These are phyloP conservation scores for Sphaeridia pumilis DNA, from an alignment of 2,888 invertebrate genomes.

Conservation along the genomic window DNA sequence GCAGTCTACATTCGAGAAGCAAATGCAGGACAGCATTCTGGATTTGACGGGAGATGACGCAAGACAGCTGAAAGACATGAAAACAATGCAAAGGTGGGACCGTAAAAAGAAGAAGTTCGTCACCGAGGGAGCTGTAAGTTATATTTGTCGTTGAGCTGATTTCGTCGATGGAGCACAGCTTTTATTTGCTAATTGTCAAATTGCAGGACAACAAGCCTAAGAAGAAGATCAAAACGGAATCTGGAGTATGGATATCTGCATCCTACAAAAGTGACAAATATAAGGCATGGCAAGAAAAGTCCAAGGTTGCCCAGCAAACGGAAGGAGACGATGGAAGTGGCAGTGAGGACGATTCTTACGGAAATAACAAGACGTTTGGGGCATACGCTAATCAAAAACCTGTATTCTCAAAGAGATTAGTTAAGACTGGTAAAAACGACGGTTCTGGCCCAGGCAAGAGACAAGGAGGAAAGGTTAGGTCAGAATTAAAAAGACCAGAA, in stretches of 20 bases:
- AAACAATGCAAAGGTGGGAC: conserved; percentile 68
- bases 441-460: conserved; percentile 10
- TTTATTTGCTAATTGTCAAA: conserved; percentile 7
- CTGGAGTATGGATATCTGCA: conserved; percentile 86
- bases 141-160: conserved; percentile 7
- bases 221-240: conserved; percentile 83
- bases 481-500: conserved; percentile 53
- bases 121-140: conserved; percentile 44
- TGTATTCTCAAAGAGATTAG: conserved; percentile 26
- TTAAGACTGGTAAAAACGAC: conserved; percentile 25
- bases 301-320: conserved; percentile 44
- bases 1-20: conserved; percentile 59
- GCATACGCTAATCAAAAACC: conserved; percentile 16
- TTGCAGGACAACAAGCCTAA: conserved; percentile 47
- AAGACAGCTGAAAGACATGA: conserved; percentile 49
- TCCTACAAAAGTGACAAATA: conserved; percentile 86
- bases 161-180: no score
- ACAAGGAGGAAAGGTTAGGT: conserved; percentile 14
- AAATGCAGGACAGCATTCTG: conserved; percentile 65
- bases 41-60: conserved; percentile 75
- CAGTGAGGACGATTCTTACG: conserved; percentile 36
- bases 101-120: conserved; percentile 93
- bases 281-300: conserved; percentile 70
- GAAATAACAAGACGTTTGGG: conserved; percentile 3
- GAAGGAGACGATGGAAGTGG: conserved; percentile 44